These are phyloP conservation scores for Mus spicilegus DNA, from an alignment of 2,113 vertebrate genomes.

Conservation along the genomic window DNA sequence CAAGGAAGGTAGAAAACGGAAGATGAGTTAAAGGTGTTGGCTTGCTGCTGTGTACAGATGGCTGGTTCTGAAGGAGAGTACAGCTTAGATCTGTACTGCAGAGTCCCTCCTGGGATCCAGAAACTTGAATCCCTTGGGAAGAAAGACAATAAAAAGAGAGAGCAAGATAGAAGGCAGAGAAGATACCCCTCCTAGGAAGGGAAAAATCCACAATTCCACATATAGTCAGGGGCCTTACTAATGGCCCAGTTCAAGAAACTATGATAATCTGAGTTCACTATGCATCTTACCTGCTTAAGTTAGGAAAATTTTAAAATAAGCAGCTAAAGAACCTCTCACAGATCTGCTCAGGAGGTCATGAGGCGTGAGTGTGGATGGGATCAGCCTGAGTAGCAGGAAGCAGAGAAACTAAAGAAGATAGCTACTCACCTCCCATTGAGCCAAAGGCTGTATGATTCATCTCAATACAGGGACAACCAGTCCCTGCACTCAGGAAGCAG, in stretches of 20 bases:
- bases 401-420: neutral
- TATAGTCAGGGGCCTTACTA: neutral
- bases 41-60: neutral
- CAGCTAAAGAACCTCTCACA: neutral
- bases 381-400: neutral
- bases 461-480: too few species aligned
- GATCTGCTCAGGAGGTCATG: neutral
- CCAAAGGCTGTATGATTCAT: too few species aligned
- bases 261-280: neutral
- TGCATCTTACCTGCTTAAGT: neutral
- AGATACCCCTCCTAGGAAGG: neutral
- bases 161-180: neutral
- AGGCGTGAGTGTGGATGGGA: neutral
- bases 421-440: neutral
- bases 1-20: neutral
- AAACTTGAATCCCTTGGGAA: neutral
- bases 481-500: neutral
- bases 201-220: neutral
- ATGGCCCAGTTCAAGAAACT: neutral
- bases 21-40: neutral
- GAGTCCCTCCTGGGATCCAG: neutral
- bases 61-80: neutral
- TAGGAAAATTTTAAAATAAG: neutral
- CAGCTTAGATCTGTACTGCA: neutral
- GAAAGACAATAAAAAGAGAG: neutral